These are phyloP conservation scores for Ochotona princeps DNA, from an alignment of 2,113 vertebrate genomes.

Conservation along the genomic window DNA sequence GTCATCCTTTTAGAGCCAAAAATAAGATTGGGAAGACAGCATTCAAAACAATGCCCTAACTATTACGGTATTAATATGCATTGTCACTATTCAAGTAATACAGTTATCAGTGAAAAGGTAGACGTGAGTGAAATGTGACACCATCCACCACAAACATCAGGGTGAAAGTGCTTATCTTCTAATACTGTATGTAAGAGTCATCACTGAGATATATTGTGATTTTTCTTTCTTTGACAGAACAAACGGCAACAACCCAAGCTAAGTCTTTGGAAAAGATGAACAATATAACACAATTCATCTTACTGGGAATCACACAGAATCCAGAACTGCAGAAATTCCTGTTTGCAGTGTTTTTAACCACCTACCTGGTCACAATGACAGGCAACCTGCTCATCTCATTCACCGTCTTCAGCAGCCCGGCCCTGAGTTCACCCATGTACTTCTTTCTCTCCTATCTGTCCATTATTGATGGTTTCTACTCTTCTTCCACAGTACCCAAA, in stretches of 20 bases:
- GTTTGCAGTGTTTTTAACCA: neutral
- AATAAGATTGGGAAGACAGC: neutral
- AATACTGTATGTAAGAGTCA: neutral
- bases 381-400: conserved; percentile 38
- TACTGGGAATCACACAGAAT: conserved; percentile 31
- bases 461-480: conserved; percentile 53
- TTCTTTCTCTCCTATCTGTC: conserved; percentile 51
- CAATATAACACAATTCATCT: conserved; percentile 14
- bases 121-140: no score
- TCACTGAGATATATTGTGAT: neutral
- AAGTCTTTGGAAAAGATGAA: neutral
- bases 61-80: neutral
- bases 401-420: conserved; percentile 36
- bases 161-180: neutral
- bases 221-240: neutral
- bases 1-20: neutral
- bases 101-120: no score
- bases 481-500: conserved; percentile 48
- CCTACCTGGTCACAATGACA: conserved; percentile 27
- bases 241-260: no score
- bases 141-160: neutral
- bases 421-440: conserved; percentile 48
- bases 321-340: conserved; percentile 10
- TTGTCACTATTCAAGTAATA: neutral
- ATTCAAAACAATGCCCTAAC: neutral